Conservation (phyloP, 2,888 invertebrate species). For the Conchocele bisecta region DNA sequence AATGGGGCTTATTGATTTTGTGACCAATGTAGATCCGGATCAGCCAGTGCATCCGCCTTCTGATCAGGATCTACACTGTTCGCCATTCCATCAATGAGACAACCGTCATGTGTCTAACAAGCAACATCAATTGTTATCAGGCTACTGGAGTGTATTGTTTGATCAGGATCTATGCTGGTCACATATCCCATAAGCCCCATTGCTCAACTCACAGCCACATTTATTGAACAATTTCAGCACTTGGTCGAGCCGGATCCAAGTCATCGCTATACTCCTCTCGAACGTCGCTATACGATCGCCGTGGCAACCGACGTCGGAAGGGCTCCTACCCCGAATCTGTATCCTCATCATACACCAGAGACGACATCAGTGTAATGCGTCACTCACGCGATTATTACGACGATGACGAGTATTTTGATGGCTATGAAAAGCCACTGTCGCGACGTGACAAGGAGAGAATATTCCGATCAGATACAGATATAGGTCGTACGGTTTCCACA, state of each 20-base stretch:
- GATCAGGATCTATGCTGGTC: too few species aligned
- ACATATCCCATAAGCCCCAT: too few species aligned
- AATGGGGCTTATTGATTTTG: too few species aligned
- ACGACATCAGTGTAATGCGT: conserved; percentile 70
- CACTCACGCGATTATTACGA: conserved; percentile 47
- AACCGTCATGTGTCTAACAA: too few species aligned
- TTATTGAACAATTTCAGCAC: too few species aligned
- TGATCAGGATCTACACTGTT: too few species aligned
- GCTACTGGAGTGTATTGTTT: too few species aligned
- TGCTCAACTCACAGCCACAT: too few species aligned
- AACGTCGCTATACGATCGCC: conserved; percentile 72
- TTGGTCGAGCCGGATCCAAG: conserved; percentile 69
- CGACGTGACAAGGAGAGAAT: conserved; percentile 62
- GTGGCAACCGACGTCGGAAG: conserved; percentile 54
- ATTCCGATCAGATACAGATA: conserved; percentile 72
- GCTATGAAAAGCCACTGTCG: conserved; percentile 65
- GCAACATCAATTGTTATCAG: too few species aligned
- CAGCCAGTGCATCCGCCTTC: too few species aligned
- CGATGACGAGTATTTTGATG: conserved; percentile 63
- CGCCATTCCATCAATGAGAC: too few species aligned
- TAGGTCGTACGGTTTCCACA: conserved; percentile 65
- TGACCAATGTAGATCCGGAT: too few species aligned
- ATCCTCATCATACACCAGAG: conserved; percentile 66
- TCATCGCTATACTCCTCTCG: conserved; percentile 75
- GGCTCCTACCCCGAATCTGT: conserved; percentile 67